Evolutionary conservation across 2,113 vertebrate genomes (phyloP), one percentile per base, ranked within the genome.

Genomic region (Sprattus sprattus): DNA sequence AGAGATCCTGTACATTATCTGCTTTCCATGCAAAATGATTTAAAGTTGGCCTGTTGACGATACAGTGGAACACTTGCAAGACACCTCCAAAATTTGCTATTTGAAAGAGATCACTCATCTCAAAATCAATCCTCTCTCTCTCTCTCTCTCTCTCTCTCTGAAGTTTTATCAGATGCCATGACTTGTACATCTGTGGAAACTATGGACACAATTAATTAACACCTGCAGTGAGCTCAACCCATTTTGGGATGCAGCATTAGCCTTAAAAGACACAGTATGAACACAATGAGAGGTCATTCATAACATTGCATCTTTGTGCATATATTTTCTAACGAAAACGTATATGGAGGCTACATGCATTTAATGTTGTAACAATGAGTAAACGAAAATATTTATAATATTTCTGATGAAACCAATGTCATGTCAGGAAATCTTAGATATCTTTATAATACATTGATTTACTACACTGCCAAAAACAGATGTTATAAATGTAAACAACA

Each of bases 71-170:
- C n/a, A 67, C 6, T 60, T 18, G 18, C 54, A 22, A 60, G 54
- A 60, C 3, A 6, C 54, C 18, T 60, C 54, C 20, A 7, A 60
- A 60, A 22, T 60, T 3, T 22, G 20, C 54, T 20, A 60, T 22
- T 60, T 60, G 18, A 20, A 60, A 22, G 6, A 60, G 7, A 18
- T n/a, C n/a, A n/a, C n/a, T n/a, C n/a, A n/a, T 22, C 54, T 22
- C 18, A 60, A 18, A 20, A 3, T 11, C 50, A 52, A 92, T 86
- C 83, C 57, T 89, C 90, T 89, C 89, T 49, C 88, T 90, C 89
- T 88, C 83, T 84, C 91, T 20, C 20, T 60, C 39, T 49, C 10
- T 39, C 47, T 49, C 47, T 49, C 47, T 9, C 11, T 25, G 52
- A 52, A 16, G 52, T 54, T 16, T 16, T 54, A 18, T 1, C 16